Base-by-base conservation (phyloP, 2,797 vertebrate genomes). In the Macrochelys suwanniensis region DNA sequence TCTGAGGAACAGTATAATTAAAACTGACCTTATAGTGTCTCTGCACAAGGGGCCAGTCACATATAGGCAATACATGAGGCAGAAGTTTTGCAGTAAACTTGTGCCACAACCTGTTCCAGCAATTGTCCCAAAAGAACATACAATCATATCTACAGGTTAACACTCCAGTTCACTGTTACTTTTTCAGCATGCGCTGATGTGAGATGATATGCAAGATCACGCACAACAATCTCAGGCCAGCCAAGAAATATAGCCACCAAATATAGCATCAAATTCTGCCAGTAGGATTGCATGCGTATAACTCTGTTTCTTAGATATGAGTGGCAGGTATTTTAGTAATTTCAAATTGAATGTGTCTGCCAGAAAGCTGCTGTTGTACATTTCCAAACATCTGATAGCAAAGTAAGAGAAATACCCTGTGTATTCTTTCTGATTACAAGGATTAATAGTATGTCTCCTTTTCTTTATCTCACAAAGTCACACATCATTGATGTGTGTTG, bases 361-460 rank as follows among this genome's bases (percentile, higher is more conserved):
- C 92, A 94, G 79, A 81, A 45, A 89, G 65, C n/a, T 90, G 53
- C 15, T 33, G 49, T 87, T 74, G 80, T 90, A 4, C 12, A 54
- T 6, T 82, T 6, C 6, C n/a, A 59, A n/a, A 95, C 93, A 28
- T 81, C 80, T 95, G 86, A 90, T 21, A 89, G 21, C 19, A 88
- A 87, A 91, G 71, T 53, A 87, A 81, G 56, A 91, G 56, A 91
- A 87, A 53, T 78, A n/a, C 65, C 92, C 77, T 89, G 86, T 57
- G 42, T 94, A 92, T 90, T 21, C 53, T 59, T 87, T 89, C 61
- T 94, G 91, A 82, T 90, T 79, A 61, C 16, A 80, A 45, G 82
- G 84, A 96, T 96, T 96, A 96, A 78, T 56, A 81, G 47, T 23
- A 53, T 71, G 49, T 47, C 68, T 91, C 65, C 53, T 88, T 91